Percentiles rank a stretch among this genome's conserved stretches.
These are phyloP conservation scores for Darevskia mixta DNA, from an alignment of 2,797 vertebrate species.

Conservation along the genomic window DNA sequence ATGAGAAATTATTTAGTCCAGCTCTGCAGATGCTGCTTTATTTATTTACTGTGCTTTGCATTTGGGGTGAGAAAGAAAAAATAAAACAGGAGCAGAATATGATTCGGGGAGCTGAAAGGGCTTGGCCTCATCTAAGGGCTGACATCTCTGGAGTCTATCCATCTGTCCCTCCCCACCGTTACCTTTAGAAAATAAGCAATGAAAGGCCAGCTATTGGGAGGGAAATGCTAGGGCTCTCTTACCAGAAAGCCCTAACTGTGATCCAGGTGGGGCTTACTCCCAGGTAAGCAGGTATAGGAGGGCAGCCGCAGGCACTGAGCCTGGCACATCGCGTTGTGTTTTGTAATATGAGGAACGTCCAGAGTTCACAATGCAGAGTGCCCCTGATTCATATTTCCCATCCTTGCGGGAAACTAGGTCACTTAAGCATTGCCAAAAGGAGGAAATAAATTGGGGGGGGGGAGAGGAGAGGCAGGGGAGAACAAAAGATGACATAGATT, in stretches of 20 bases:
- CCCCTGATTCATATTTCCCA: background rate
- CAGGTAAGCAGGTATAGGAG: background rate
- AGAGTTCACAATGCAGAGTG: background rate
- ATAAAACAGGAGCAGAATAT: background rate
- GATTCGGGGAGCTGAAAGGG: background rate
- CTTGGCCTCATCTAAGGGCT: background rate
- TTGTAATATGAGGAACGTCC: background rate
- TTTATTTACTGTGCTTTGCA: slow-evolving; percentile 21
- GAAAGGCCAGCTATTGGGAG: background rate
- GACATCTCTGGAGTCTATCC: no score
- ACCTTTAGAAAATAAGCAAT: background rate
- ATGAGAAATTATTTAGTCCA: slow-evolving; percentile 15
- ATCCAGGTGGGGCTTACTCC: background rate
- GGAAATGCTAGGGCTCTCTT: background rate
- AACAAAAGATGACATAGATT: no score
- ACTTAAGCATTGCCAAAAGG: background rate
- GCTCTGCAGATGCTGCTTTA: slow-evolving; percentile 25
- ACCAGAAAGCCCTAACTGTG: background rate
- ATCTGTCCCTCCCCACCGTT: background rate
- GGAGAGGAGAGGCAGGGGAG: background rate
- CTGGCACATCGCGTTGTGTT: background rate
- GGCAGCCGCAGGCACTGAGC: background rate
- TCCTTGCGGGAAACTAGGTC: background rate
- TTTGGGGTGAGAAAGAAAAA: background rate
- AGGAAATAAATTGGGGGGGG: background rate